Percentiles rank a stretch among this genome's conserved stretches.
These are phyloP conservation scores for Anthonomus grandis DNA, from an alignment of 1,140 invertebrate species.

Conservation along the genomic window DNA sequence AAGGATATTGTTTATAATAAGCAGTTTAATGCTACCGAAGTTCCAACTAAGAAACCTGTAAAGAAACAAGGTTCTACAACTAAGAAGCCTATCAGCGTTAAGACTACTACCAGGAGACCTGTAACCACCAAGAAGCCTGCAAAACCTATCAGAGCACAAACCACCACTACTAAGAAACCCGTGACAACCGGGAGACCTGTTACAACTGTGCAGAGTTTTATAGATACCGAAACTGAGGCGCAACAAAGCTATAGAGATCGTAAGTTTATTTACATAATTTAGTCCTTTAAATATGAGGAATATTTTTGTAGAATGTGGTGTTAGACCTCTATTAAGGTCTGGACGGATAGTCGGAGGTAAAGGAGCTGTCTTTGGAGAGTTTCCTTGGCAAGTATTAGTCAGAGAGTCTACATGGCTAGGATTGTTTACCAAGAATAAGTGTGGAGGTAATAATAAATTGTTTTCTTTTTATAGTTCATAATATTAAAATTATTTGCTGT, in stretches of 20 bases:
- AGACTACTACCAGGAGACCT: conserved; percentile 39
- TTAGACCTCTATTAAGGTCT: conserved; percentile 73
- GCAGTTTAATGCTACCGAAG: conserved; percentile 41
- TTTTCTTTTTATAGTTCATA: background rate
- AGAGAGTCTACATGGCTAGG: conserved; percentile 90
- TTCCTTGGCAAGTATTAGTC: conserved; percentile 91
- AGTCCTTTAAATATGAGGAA: too few species aligned
- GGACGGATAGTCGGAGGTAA: conserved; percentile 89
- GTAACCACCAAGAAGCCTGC: conserved; percentile 26
- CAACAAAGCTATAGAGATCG: conserved; percentile 61
- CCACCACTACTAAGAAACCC: conserved; percentile 48
- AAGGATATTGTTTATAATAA: conserved; percentile 64
- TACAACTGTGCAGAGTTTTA: conserved; percentile 36
- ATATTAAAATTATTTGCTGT: background rate
- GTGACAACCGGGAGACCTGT: conserved; percentile 35
- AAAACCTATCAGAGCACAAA: conserved; percentile 45
- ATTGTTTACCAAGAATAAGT: conserved; percentile 94
- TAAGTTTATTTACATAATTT: conserved; percentile 57
- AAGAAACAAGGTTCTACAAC: conserved; percentile 44
- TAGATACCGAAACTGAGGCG: conserved; percentile 50
- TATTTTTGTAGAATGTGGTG: conserved; percentile 71
- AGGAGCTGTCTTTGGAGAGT: conserved; percentile 79
- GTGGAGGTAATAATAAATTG: conserved; percentile 59
- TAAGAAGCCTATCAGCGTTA: conserved; percentile 35
- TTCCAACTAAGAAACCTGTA: conserved; percentile 49